Percentiles rank a stretch among this genome's conserved stretches.
These are phyloP conservation scores for Listronotus oregonensis DNA, from an alignment of 1,140 invertebrate species.

Conservation along the genomic window DNA sequence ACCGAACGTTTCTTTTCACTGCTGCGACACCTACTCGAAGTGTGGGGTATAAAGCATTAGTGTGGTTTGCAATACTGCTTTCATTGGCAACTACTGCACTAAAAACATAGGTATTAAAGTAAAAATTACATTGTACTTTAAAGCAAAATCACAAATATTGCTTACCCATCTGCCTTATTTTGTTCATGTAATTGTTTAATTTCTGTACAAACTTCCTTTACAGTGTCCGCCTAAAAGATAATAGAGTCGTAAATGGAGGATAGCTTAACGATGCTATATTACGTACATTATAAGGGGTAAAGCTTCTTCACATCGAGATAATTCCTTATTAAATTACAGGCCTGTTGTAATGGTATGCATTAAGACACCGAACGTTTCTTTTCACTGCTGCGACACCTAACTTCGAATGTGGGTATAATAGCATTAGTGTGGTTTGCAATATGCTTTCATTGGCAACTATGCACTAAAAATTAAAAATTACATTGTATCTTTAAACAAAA, in stretches of 20 bases:
- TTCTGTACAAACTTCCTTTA: conserved; percentile 77
- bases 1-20: conserved; percentile 87
- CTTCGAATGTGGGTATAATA: conserved; percentile 67
- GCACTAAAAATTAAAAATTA: conserved; percentile 46
- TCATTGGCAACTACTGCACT: conserved; percentile 57
- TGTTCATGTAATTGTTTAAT: conserved; percentile 75
- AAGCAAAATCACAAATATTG: conserved; percentile 8
- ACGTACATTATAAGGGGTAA: conserved; percentile 76
- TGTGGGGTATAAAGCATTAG: conserved; percentile 57
- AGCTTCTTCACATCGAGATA: conserved; percentile 66
- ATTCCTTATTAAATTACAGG: conserved; percentile 72
- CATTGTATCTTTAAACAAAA: conserved; percentile 27
- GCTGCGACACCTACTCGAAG: conserved; percentile 83
- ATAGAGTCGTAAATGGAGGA: conserved; percentile 14
- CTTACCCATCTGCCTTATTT: conserved; percentile 77
- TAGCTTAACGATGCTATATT: conserved; percentile 8
- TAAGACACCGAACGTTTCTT: conserved; percentile 86
- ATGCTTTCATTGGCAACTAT: conserved; percentile 58
- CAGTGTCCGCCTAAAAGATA: conserved; percentile 66
- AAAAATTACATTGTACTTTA: conserved; percentile 17
- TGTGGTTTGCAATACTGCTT: conserved; percentile 54
- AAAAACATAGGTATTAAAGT: conserved; percentile 51
- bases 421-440: conserved; percentile 49
- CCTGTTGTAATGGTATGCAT: conserved; percentile 88
- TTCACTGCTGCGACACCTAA: conserved; percentile 84